Base-by-base conservation (phyloP, 1,140 invertebrate genomes). In the Aphelinus certus region DNA sequence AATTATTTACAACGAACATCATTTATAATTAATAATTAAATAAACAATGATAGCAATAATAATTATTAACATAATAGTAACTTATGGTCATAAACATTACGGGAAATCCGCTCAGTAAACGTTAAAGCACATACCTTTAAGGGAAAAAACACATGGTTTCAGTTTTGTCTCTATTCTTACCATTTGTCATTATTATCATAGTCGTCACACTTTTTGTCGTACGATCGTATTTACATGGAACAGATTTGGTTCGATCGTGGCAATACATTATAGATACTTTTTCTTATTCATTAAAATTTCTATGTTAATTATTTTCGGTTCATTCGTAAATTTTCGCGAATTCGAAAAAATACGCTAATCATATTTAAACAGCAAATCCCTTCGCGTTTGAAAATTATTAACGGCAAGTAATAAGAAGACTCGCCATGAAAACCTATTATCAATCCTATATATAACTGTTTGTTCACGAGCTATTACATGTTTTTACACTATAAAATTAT, bases 41-140 rank as follows among this genome's bases (percentile, higher is more conserved):
- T 84, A 77, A 84, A 84, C 79, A 85, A 84, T 81, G 83, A 81
- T 83, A 81, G 77, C 79, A 79, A 77, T 78, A 76, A 79, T 81
- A 79, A 75, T 82, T 42, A 80, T 82, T 70, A 83, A 85, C 81
- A 76, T 82, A 83, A 81, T 85, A 74, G 76, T 84, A 83, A 76
- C 78, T 66, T 72, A 79, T 62, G 74, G 73, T 82, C 80, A 81
- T 78, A 84, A 82, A 83, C 80, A 78, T 79, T 79, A 80, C 75
- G 76, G 78, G 79, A 67, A 79, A 78, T 70, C 73, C 76, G 74
- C 71, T 77, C 49, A 70, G 77, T 60, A 70, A 79, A 79, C 72
- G 60, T 80, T 83, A 79, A 83, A 83, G 79, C 79, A 70, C 69
- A 76, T 81, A 79, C 75, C 77, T 80, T 75, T 74, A 64, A 60